phyloP scores from a whole-genome alignment of 2,113 vertebrate genomes.

The Ceyx melanurus region DNA sequence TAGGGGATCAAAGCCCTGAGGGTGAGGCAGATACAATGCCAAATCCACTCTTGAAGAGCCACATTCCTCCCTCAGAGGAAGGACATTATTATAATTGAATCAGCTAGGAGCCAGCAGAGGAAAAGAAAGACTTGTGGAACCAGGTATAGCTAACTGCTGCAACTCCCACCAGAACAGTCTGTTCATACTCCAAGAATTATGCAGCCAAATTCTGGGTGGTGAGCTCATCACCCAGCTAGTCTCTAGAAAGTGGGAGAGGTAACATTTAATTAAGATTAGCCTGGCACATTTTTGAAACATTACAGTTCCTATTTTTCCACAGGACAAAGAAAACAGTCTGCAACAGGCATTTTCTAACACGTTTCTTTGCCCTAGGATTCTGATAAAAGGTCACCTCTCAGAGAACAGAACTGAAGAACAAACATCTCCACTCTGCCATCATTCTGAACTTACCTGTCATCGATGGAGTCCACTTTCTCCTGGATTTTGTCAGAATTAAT shows the following conservation, averaged over 20 bases:
- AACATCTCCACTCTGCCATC: neutral
- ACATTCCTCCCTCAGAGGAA: slow-evolving; percentile 41
- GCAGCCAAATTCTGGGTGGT: neutral
- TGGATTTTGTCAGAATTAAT: slow-evolving; percentile 94
- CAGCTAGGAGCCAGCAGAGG: neutral
- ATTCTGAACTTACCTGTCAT: slow-evolving; percentile 83
- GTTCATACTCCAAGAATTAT: neutral
- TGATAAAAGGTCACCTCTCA: neutral
- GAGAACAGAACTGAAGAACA: neutral
- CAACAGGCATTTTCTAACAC: neutral
- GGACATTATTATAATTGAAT: neutral
- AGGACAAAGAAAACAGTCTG: neutral
- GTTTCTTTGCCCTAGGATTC: neutral
- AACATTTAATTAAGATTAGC: neutral
- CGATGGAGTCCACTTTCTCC: slow-evolving; percentile 96
- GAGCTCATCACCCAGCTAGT: neutral
- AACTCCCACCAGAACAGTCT: neutral
- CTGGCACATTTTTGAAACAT: neutral
- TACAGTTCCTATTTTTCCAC: neutral
- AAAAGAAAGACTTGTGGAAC: neutral
- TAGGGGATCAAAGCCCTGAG: neutral
- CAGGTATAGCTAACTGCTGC: neutral
- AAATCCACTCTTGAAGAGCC: slow-evolving; percentile 1
- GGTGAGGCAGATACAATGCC: neutral
- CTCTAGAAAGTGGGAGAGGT: neutral